Evolutionary conservation across 2,113 vertebrate genomes (phyloP).

Genomic region (Cynocephalus volans): DNA sequence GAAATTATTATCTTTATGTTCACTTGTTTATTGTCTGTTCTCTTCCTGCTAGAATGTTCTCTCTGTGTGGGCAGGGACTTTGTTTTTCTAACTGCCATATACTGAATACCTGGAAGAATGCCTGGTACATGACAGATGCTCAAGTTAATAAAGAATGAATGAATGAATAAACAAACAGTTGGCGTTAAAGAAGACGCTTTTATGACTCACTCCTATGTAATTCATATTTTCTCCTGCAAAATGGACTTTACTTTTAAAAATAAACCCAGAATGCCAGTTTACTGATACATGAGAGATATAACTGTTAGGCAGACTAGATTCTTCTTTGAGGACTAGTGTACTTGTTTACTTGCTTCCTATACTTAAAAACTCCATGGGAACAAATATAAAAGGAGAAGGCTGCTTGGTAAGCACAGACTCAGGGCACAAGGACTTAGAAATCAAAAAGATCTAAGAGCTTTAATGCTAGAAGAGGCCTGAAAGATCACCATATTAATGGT

Average conservation of each 20-base stretch:
- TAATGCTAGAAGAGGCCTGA: not conserved
- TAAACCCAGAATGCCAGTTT: slow-evolving; percentile 17
- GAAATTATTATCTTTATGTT: not conserved
- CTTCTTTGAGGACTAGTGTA: not conserved
- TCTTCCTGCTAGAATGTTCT: not conserved
- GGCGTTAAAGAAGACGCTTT: too few species aligned
- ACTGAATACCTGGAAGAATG: not conserved
- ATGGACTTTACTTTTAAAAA: not conserved
- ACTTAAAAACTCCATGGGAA: not conserved
- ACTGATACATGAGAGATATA: not conserved
- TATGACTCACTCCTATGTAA: not conserved
- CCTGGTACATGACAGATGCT: too few species aligned
- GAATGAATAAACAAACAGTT: too few species aligned
- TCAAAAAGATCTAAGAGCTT: not conserved
- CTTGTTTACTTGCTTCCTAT: not conserved
- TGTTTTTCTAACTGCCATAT: not conserved
- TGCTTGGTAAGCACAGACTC: not conserved
- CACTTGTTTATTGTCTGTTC: not conserved
- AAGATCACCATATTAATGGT: not conserved
- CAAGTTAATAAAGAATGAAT: too few species aligned
- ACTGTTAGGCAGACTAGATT: not conserved
- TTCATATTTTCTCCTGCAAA: not conserved
- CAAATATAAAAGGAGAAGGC: not conserved
- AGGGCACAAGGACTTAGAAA: not conserved
- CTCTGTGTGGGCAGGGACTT: not conserved